These are phyloP conservation scores for Nomada lathburiana DNA, from an alignment of 2,888 invertebrate species.

Conservation along the genomic window DNA sequence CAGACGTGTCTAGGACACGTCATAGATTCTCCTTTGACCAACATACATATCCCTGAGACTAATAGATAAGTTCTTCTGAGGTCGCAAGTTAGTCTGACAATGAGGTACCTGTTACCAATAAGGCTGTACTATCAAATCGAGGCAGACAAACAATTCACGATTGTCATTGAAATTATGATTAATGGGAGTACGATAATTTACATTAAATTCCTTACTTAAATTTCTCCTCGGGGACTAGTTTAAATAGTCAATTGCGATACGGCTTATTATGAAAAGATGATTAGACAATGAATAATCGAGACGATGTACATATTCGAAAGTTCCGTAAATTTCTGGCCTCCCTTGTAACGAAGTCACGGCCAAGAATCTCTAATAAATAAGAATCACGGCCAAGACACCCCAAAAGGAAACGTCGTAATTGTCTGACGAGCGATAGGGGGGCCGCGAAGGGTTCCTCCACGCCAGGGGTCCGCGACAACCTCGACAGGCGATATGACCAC, in stretches of 20 bases:
- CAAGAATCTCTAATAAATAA: background rate
- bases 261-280: too few species aligned
- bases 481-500: slow-evolving; percentile 46
- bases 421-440: slow-evolving; percentile 20
- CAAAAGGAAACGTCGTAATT: slow-evolving; percentile 32
- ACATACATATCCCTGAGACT: background rate
- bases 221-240: too few species aligned
- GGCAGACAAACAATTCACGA: too few species aligned
- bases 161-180: too few species aligned
- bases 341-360: too few species aligned
- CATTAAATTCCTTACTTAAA: too few species aligned
- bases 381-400: background rate
- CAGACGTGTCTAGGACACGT: slow-evolving; percentile 31
- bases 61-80: background rate
- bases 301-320: background rate
- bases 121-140: too few species aligned
- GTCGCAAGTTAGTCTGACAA: too few species aligned
- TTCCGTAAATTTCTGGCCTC: background rate
- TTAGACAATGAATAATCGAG: too few species aligned
- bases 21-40: background rate
- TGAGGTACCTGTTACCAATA: too few species aligned
- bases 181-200: too few species aligned
- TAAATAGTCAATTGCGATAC: too few species aligned
- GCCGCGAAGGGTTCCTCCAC: background rate
- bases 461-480: background rate